A percentile compares a stretch with the other conserved stretches of the same genome.
Evolutionary conservation across 2,888 invertebrate species (phyloP).

Genomic region (Chironomus tentans): DNA sequence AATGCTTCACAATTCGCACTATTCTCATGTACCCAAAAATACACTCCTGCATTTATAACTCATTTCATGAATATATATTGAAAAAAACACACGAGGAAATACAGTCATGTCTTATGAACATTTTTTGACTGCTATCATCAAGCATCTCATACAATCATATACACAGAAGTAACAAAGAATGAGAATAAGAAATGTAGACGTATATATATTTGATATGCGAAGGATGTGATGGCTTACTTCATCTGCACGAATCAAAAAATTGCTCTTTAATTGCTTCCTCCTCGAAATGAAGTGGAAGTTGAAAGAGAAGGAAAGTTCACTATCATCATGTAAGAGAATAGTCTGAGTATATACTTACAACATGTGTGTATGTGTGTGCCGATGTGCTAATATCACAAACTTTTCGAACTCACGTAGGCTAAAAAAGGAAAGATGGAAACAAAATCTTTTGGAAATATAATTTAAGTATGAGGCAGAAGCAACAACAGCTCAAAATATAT

Average conservation of each 20-base stretch:
- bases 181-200: no score
- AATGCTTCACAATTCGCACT: no score
- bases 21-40: no score
- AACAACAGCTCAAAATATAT: no score
- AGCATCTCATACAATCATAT: no score
- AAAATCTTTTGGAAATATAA: background rate
- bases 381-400: background rate
- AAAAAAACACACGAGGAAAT: no score
- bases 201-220: background rate
- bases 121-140: background rate
- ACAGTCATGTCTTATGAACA: no score
- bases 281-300: background rate
- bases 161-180: no score
- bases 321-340: background rate
- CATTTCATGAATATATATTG: no score
- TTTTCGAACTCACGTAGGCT: background rate
- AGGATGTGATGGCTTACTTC: background rate
- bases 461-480: background rate
- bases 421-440: background rate
- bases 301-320: background rate
- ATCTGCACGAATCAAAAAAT: background rate
- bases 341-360: background rate
- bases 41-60: no score
- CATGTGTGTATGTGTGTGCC: background rate
- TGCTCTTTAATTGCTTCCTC: slow-evolving; percentile 20